Conservation (phyloP, 2,888 invertebrate species). For the Brenthis ino region DNA sequence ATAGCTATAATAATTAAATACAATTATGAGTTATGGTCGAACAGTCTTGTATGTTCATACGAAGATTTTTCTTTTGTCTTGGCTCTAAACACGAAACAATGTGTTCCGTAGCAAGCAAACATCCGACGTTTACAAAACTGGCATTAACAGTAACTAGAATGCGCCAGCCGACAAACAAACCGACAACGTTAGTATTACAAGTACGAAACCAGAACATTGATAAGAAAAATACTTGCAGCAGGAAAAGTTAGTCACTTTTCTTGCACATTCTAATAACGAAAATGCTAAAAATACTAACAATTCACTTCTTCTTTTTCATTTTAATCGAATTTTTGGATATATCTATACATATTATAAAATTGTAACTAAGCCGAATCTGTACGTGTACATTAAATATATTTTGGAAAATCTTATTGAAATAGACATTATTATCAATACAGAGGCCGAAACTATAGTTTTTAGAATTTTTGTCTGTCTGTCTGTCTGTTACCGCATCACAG, state of each 20-base stretch:
- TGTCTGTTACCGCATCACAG: too few relatives aligned
- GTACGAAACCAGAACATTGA: neutral
- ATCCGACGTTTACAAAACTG: slow-evolving; percentile 19
- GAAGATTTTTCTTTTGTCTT: neutral
- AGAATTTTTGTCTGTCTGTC: too few relatives aligned
- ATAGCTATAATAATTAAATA: neutral
- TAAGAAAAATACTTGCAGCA: neutral
- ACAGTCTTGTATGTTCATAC: neutral
- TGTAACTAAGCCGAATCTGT: too few relatives aligned
- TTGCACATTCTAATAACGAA: too few relatives aligned
- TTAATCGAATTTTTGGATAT: too few relatives aligned
- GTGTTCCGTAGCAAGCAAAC: slow-evolving; percentile 14
- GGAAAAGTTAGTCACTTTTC: neutral
- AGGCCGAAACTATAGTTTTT: too few relatives aligned
- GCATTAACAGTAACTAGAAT: slow-evolving; percentile 20
- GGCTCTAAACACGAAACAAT: slow-evolving; percentile 11
- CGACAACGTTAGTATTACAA: slow-evolving; percentile 8
- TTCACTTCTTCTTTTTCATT: too few relatives aligned
- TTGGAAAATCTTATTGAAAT: too few relatives aligned
- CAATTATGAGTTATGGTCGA: neutral
- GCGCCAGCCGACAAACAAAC: slow-evolving; percentile 2
- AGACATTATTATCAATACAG: too few relatives aligned
- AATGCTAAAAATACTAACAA: too few relatives aligned
- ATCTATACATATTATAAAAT: too few relatives aligned
- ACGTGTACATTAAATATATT: too few relatives aligned